Evolutionary conservation across 2,888 invertebrate genomes (phyloP).

Genomic region (Tipula helvola): DNA sequence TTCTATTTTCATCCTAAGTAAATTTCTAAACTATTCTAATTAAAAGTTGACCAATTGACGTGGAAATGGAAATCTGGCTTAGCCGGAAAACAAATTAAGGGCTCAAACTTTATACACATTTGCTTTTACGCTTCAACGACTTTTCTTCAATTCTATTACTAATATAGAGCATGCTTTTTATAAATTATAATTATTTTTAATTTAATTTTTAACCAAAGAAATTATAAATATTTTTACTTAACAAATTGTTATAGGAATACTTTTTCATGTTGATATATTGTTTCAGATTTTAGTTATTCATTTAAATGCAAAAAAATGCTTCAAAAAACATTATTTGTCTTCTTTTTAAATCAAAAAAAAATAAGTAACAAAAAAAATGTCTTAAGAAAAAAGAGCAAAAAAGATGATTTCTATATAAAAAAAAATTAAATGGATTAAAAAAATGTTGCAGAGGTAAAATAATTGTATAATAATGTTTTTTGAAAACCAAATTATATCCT

Average conservation of each 20-base stretch:
- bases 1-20: too few species aligned
- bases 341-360: slow-evolving; percentile 23
- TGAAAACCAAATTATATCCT: slow-evolving; percentile 21
- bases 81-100: not conserved
- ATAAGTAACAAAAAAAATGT: slow-evolving; percentile 4
- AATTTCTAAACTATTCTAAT: too few species aligned
- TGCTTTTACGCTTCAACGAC: not conserved
- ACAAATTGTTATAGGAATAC: not conserved
- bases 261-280: slow-evolving; percentile 20
- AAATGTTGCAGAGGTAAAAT: slow-evolving; percentile 14
- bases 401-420: slow-evolving; percentile 18
- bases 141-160: not conserved
- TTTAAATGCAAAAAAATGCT: slow-evolving; percentile 17
- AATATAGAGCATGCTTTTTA: not conserved
- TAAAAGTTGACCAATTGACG: too few species aligned
- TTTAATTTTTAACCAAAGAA: not conserved
- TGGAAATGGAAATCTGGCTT: too few species aligned
- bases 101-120: not conserved
- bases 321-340: slow-evolving; percentile 38
- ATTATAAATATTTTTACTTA: not conserved
- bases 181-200: not conserved
- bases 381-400: slow-evolving; percentile 17
- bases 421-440: slow-evolving; percentile 14
- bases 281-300: slow-evolving; percentile 36
- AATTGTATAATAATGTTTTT: slow-evolving; percentile 35